Percentiles rank a stretch among this genome's conserved stretches.
These are phyloP conservation scores for Stichopus chloronotus DNA, from an alignment of 35 echinoderm and acorn worm species.

Conservation along the genomic window DNA sequence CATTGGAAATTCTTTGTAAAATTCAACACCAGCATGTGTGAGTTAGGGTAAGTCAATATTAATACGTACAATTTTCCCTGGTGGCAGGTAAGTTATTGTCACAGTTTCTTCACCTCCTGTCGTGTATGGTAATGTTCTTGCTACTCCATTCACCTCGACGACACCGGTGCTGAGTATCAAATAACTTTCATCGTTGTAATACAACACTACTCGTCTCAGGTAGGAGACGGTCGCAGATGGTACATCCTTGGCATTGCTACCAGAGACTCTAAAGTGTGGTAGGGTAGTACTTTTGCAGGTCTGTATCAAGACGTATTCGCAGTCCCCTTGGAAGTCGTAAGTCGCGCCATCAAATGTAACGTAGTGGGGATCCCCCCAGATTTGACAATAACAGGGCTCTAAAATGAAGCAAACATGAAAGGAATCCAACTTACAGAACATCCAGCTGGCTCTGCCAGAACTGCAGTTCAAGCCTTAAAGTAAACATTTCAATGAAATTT, in stretches of 20 bases:
- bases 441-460: too few relatives aligned
- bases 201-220: not conserved
- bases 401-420: not conserved
- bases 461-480: too few relatives aligned
- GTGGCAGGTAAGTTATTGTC: conserved; percentile 18
- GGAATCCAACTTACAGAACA: not conserved
- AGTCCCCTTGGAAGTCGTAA: conserved; percentile 67
- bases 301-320: conserved; percentile 45
- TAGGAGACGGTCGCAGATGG: not conserved
- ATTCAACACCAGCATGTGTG: too few relatives aligned
- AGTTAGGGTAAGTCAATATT: too few relatives aligned
- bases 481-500: not conserved
- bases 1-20: too few relatives aligned
- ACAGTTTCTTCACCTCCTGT: not conserved
- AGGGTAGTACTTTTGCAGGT: not conserved
- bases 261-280: conserved; percentile 17
- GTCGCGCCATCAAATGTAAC: conserved; percentile 45
- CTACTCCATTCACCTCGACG: not conserved
- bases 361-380: conserved; percentile 71
- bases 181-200: not conserved
- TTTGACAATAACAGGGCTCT: conserved; percentile 15
- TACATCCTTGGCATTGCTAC: not conserved
- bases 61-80: conserved; percentile 27
- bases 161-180: not conserved
- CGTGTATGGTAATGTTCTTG: not conserved